phyloP scores from a whole-genome alignment of 2,888 invertebrate species.

The Xestia sexstrigata region DNA sequence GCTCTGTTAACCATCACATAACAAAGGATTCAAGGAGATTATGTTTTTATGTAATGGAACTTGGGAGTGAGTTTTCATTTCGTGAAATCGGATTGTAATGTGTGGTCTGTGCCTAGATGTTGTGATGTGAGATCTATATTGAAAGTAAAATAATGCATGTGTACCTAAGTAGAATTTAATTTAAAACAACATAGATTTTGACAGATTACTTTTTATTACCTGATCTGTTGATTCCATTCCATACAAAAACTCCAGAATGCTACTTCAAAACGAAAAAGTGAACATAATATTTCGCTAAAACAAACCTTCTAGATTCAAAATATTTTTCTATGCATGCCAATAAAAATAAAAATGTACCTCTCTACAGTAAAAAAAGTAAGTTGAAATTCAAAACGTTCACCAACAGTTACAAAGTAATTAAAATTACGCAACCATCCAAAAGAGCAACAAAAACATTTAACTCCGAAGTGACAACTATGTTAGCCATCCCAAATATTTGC shows the following conservation, averaged over 20 bases:
- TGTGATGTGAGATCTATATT: not conserved
- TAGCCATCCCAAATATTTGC: constrained; percentile 60
- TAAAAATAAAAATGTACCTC: not conserved
- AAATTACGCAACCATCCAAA: constrained; percentile 49
- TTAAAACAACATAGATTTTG: not conserved
- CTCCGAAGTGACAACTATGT: constrained; percentile 55
- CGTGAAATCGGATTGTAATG: constrained; percentile 20
- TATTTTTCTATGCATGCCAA: not conserved
- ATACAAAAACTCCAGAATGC: not conserved
- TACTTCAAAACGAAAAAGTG: not conserved
- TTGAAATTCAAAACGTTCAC: constrained; percentile 10
- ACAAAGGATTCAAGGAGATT: constrained; percentile 67
- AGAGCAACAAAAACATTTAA: constrained; percentile 43
- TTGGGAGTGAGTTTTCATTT: constrained; percentile 45
- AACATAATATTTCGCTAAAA: not conserved
- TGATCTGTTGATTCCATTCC: not conserved
- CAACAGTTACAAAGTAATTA: constrained; percentile 42
- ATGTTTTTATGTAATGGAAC: constrained; percentile 55
- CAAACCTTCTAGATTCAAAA: not conserved
- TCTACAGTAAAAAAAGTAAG: not conserved
- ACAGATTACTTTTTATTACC: not conserved
- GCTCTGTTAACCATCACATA: constrained; percentile 69
- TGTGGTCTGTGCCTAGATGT: not conserved
- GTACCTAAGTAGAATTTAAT: not conserved
- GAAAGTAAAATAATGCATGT: not conserved